Evolutionary conservation across 2,113 vertebrate genomes (phyloP), one percentile per base, ranked within the genome.

Genomic region (Pseudopodoces humilis): DNA sequence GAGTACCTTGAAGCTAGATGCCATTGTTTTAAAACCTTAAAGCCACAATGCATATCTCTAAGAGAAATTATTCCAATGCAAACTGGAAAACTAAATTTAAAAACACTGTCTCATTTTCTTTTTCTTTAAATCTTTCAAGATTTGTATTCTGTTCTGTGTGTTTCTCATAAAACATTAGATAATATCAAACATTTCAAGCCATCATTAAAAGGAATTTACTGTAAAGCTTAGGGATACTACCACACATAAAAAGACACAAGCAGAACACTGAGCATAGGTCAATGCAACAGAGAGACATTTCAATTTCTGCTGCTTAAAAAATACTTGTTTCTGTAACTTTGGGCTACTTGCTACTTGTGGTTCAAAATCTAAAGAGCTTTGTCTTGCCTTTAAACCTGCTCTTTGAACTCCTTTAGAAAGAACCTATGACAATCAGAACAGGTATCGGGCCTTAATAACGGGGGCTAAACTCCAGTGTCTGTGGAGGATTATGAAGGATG

Each of bases 291-390:
- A 88, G 76, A 89, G 44, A 77, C 3, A 64, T 86, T 90, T 80
- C 72, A 37, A 64, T 58, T 71, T 64, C 71, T 83, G 24, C 83
- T 74, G 35, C 35, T 95, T 85, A 65, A 69, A 91, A 94, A 79
- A 58, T 93, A 89, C 94, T 96, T 96, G 56, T 88, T 96, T 90
- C 85, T 77, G 28, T 77, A 86, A 95, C 79, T 77, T 74, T 83
- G 25, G 49, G 60, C 49, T 41, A 67, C 77, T 83, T 74, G 60
- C 49, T 41, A 67, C 77, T 83, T 74, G 72, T 3, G 1, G 19
- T 85, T 87, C 63, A 85, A 60, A 90, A 59, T 72, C 58, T 74
- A 79, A 85, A 81, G n/a, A 92, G 19, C 27, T 91, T 93, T 89
- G 46, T 55, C 77, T 75, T 79, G 39, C 52, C 72, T 91, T 77